phyloP scores from a whole-genome alignment of 2,888 invertebrate species.

The Scrobipalpa atriplicella region DNA sequence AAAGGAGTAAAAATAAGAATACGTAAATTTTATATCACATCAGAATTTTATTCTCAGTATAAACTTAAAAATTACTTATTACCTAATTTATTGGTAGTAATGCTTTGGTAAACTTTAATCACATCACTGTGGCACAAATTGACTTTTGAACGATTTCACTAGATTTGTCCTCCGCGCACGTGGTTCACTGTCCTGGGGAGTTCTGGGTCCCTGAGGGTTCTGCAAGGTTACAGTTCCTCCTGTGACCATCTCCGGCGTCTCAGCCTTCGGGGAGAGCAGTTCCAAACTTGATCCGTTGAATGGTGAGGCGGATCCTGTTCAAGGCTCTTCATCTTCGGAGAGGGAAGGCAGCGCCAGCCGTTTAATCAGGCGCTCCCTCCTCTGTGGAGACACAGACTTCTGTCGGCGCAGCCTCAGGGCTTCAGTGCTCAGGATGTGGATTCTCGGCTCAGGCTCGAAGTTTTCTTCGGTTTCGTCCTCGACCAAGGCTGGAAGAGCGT shows the following conservation, averaged over 20 bases:
- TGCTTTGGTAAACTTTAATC: constrained; percentile 32
- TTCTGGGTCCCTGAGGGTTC: background rate
- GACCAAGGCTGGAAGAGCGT: constrained; percentile 62
- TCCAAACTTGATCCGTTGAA: constrained; percentile 17
- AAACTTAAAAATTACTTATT: constrained; percentile 25
- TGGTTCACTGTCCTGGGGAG: constrained; percentile 15
- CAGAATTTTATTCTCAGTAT: constrained; percentile 28
- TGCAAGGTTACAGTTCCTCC: background rate
- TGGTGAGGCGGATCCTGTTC: constrained; percentile 44
- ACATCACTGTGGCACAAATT: constrained; percentile 30
- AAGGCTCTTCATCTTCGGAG: constrained; percentile 78
- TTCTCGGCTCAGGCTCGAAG: constrained; percentile 57
- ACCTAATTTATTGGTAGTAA: constrained; percentile 31
- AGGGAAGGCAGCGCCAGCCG: constrained; percentile 72
- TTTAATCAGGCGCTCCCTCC: constrained; percentile 66
- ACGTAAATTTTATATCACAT: constrained; percentile 25
- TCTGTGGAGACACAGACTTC: constrained; percentile 71
- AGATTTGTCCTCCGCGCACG: constrained; percentile 16
- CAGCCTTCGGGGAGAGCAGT: constrained; percentile 10
- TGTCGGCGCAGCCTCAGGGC: constrained; percentile 67
- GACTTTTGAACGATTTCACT: constrained; percentile 18
- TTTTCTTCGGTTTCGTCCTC: constrained; percentile 66
- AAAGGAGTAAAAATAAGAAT: constrained; percentile 22
- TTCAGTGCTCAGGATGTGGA: constrained; percentile 62
- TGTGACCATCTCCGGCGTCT: background rate